A percentile compares a stretch with the other conserved stretches of the same genome.
Evolutionary conservation across 2,888 invertebrate species (phyloP).

Genomic region (Syritta pipiens): DNA sequence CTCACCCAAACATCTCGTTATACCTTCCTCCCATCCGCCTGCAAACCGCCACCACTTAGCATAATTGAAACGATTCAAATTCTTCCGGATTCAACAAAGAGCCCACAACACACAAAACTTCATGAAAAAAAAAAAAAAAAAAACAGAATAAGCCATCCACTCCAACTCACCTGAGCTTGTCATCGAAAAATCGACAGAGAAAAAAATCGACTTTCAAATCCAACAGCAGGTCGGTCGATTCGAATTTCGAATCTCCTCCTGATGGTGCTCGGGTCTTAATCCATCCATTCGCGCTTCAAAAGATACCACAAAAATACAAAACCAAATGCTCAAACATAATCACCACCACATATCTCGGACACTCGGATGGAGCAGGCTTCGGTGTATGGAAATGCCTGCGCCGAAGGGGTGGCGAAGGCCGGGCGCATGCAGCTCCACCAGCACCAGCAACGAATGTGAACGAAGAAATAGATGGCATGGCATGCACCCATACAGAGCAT

Average conservation of each 20-base stretch:
- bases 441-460: slow-evolving; percentile 24
- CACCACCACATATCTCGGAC: slow-evolving; percentile 45
- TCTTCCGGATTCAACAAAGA: slow-evolving; percentile 63
- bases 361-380: slow-evolving; percentile 39
- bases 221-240: slow-evolving; percentile 25
- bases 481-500: slow-evolving; percentile 68
- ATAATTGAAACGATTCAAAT: slow-evolving; percentile 64
- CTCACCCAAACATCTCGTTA: background rate
- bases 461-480: slow-evolving; percentile 46
- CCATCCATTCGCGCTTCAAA: slow-evolving; percentile 54
- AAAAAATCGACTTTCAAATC: slow-evolving; percentile 42
- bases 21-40: background rate
- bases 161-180: slow-evolving; percentile 43
- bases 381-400: too few relatives aligned
- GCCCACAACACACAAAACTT: background rate
- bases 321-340: slow-evolving; percentile 58
- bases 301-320: slow-evolving; percentile 36
- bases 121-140: background rate
- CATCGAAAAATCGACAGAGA: slow-evolving; percentile 38
- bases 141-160: slow-evolving; percentile 20
- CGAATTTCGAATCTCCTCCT: slow-evolving; percentile 33
- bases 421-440: slow-evolving; percentile 17
- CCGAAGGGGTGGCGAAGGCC: slow-evolving; percentile 24
- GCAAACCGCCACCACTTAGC: slow-evolving; percentile 24
- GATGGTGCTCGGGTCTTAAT: slow-evolving; percentile 61